These are phyloP conservation scores for Strongylocentrotus purpuratus DNA, from an alignment of 35 echinoderm and acorn worm genomes.

Conservation along the genomic window DNA sequence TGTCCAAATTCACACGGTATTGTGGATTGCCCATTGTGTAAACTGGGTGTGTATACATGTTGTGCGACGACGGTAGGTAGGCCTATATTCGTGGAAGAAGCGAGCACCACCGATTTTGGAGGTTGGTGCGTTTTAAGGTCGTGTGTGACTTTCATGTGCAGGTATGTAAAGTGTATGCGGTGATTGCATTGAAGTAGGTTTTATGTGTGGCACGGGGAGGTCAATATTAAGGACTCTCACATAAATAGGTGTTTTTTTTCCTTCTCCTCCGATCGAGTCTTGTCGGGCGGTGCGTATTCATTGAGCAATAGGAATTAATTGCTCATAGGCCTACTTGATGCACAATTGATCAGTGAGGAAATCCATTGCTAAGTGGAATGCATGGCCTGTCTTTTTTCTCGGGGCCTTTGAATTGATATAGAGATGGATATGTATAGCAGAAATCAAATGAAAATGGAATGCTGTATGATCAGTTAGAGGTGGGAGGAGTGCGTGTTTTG, in stretches of 20 bases:
- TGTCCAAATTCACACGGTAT: background rate
- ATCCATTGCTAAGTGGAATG: background rate
- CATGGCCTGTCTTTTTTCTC: background rate
- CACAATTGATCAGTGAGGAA: background rate
- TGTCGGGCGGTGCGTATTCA: background rate
- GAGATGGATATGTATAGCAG: background rate
- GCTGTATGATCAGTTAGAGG: background rate
- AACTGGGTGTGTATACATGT: background rate
- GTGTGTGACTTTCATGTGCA: conserved; percentile 20
- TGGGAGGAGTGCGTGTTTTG: background rate
- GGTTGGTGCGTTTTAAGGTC: conserved; percentile 18
- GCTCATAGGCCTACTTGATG: background rate
- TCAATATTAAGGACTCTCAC: conserved; percentile 29
- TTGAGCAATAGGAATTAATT: conserved; percentile 13
- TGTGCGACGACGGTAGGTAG: background rate
- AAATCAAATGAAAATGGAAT: background rate
- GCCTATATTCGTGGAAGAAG: background rate
- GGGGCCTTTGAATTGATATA: background rate
- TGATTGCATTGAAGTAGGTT: conserved; percentile 8
- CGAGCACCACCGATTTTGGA: background rate
- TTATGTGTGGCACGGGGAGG: conserved; percentile 20
- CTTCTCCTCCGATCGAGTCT: background rate
- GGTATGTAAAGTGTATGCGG: conserved; percentile 42
- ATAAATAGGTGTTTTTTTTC: background rate
- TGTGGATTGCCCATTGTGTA: background rate